These are phyloP conservation scores for Spea hammondii DNA, from an alignment of 2,797 vertebrate genomes.

Conservation along the genomic window DNA sequence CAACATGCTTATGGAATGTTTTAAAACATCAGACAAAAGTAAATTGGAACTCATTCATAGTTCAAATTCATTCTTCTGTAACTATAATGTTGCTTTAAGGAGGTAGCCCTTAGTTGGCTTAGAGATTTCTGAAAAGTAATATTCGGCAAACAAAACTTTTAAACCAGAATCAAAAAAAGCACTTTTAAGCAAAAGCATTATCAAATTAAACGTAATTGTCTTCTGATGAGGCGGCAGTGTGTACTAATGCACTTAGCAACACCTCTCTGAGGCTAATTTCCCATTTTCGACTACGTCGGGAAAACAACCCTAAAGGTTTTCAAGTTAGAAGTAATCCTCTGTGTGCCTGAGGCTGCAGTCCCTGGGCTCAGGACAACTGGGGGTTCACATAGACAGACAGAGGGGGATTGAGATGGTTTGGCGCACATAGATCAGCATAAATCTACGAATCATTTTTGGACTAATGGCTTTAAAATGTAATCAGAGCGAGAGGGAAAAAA, in stretches of 20 bases:
- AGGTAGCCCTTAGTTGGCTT: too few species aligned
- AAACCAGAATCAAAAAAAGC: background rate
- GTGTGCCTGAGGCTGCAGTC: background rate
- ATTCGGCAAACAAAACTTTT: too few species aligned
- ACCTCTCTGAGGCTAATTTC: conserved; percentile 4
- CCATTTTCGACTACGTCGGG: conserved; percentile 4
- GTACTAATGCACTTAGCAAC: conserved; percentile 6
- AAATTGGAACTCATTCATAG: too few species aligned
- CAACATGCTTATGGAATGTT: too few species aligned
- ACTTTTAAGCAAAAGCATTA: background rate
- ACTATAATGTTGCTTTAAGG: too few species aligned
- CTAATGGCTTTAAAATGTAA: conserved; percentile 36
- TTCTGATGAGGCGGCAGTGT: conserved; percentile 13
- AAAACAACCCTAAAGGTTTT: background rate
- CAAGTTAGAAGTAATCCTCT: background rate
- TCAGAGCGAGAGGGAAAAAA: background rate
- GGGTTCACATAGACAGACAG: background rate
- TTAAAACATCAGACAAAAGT: too few species aligned
- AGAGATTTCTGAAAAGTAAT: too few species aligned
- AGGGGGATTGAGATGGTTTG: background rate
- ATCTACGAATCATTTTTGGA: conserved; percentile 14
- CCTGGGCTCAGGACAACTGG: conserved; percentile 20
- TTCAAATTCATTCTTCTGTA: too few species aligned
- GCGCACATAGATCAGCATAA: background rate
- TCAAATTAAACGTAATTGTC: conserved; percentile 26